These are phyloP conservation scores for Formica aserva DNA, from an alignment of 2,888 invertebrate species.

Conservation along the genomic window DNA sequence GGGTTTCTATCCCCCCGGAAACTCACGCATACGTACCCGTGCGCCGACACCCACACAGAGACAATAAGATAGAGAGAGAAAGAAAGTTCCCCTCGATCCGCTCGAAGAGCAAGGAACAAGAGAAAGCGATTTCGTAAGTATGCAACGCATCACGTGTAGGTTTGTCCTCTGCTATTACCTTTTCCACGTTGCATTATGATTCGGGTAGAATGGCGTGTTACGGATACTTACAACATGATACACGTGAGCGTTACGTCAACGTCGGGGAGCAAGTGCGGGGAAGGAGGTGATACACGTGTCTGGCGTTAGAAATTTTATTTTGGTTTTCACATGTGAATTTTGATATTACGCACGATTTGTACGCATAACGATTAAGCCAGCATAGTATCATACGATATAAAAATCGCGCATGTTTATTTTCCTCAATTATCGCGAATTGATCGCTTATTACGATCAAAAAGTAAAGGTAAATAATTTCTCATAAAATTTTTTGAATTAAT, in stretches of 20 bases:
- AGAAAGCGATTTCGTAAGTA: constrained; percentile 67
- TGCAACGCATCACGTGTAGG: constrained; percentile 71
- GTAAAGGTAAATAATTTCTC: neutral
- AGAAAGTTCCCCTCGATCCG: constrained; percentile 24
- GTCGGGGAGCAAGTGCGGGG: constrained; percentile 42
- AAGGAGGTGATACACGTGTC: constrained; percentile 37
- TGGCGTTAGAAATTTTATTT: constrained; percentile 34
- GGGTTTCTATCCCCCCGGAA: constrained; percentile 57
- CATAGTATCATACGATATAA: neutral
- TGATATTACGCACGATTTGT: neutral
- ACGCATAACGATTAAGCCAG: neutral
- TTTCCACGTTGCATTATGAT: constrained; percentile 58
- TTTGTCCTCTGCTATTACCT: constrained; percentile 65
- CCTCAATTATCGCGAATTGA: neutral
- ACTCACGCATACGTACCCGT: constrained; percentile 70
- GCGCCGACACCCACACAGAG: constrained; percentile 31
- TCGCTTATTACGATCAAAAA: neutral
- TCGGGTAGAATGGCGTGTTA: constrained; percentile 59
- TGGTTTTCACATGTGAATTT: constrained; percentile 37
- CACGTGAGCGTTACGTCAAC: constrained; percentile 69
- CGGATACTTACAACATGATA: constrained; percentile 59
- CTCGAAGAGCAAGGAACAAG: constrained; percentile 37
- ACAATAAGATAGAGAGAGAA: constrained; percentile 18
- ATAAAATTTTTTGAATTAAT: neutral
- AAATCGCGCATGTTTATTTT: constrained; percentile 9